Percentiles rank a stretch among this genome's conserved stretches.
Evolutionary conservation across 2,888 invertebrate genomes (phyloP).

Genomic region (Platynereis dumerilii): DNA sequence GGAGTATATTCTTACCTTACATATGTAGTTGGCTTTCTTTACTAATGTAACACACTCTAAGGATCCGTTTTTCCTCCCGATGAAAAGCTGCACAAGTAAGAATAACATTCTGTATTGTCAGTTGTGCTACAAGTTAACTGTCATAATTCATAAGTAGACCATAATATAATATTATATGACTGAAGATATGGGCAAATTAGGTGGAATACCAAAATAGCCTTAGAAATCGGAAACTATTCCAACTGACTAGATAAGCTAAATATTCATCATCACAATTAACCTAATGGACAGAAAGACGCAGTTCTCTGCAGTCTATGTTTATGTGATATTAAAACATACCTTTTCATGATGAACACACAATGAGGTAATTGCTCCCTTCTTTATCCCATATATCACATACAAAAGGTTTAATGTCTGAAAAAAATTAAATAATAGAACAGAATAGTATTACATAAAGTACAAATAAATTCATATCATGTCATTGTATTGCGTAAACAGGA

Average conservation of each 20-base stretch:
- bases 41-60: conserved; percentile 5
- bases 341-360: background rate
- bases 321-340: no score
- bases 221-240: no score
- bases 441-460: background rate
- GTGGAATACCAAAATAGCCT: no score
- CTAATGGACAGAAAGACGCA: no score
- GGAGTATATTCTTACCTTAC: no score
- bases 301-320: no score
- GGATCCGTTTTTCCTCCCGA: background rate
- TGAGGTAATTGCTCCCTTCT: background rate
- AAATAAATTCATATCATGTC: no score
- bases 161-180: no score
- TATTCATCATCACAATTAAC: no score
- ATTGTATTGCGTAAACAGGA: no score
- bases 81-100: background rate
- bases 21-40: background rate
- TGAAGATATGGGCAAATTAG: no score
- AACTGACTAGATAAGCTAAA: no score
- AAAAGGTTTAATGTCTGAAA: background rate
- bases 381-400: background rate
- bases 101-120: conserved; percentile 1
- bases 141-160: background rate
- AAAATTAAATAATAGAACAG: background rate
- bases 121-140: background rate